Base-by-base conservation (phyloP, 2,113 vertebrate species). In the Saccopteryx bilineata region DNA sequence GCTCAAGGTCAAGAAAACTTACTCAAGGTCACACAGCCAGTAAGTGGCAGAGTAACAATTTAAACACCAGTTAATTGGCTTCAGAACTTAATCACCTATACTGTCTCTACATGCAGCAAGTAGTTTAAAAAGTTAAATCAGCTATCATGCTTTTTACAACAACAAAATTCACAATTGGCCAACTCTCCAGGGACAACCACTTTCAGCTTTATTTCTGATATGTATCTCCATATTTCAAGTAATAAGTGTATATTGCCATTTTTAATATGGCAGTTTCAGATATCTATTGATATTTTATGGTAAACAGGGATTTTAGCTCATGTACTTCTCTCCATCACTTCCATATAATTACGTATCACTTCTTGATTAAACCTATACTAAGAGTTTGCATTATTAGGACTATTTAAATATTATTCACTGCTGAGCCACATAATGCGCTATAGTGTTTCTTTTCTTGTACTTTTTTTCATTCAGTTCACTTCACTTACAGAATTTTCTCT, bases 221-320 rank as follows among this genome's bases (percentile, higher is more conserved):
- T 79, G 46, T 46, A 78, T 33, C 10, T 54, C 26, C 15, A 61
- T 80, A 94, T 92, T 90, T 90, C 84, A 75, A 84, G 39, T 26
- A 66, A 86, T 13, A 60, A 87, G 63, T 26, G 5, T 78, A 61
- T 46, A 72, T 6, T 93, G 56, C 19, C 58, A 76, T 82, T 93
- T 81, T 93, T 90, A 81, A 85, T 68, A 48, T 26, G 87, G 24
- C 86, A 90, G 39, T 91, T 91, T 74, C 50, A 84, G 46, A n/a
- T 86, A 86, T 52, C 50, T 84, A 95, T 58, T 94, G 58, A 66
- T 19, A 66, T 93, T 89, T n/a, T 46, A 46, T 50, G 24, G 21
- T 46, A 95, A 83, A 66, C 91, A 28, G 80, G 33, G 31, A 91
- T 79, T 91, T 91, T 83, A 87, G 68, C 5, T 48, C 58, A 74